phyloP scores from a whole-genome alignment of 2,113 vertebrate species.

The Sapajus apella region DNA sequence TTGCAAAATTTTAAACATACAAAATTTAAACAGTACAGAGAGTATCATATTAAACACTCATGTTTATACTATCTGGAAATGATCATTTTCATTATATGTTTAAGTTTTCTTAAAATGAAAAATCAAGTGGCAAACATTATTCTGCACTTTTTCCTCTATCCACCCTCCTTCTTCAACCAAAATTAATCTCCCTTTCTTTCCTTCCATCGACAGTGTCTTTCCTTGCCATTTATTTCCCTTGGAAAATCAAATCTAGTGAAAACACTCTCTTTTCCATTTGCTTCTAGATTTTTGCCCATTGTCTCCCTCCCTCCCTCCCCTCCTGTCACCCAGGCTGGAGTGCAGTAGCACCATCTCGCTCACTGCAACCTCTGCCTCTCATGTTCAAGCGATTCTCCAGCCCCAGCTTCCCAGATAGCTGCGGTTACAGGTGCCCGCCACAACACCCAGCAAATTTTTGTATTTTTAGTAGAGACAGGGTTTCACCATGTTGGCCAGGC shows the following conservation, averaged over 20 bases:
- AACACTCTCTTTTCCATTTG: neutral
- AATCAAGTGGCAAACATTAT: neutral
- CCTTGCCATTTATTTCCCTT: neutral
- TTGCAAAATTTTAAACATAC: neutral
- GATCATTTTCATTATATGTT: conserved; percentile 8
- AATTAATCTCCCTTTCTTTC: neutral
- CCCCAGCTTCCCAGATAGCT: too few relatives aligned
- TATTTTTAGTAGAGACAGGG: too few relatives aligned
- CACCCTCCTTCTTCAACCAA: neutral
- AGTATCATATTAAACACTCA: neutral
- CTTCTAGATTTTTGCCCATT: neutral
- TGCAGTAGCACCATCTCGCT: too few relatives aligned
- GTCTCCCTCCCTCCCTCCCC: too few relatives aligned
- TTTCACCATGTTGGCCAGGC: too few relatives aligned
- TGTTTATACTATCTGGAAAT: neutral
- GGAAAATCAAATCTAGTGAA: neutral
- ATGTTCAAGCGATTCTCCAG: too few relatives aligned
- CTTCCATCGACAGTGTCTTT: neutral
- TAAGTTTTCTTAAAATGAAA: neutral
- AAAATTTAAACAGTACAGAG: neutral
- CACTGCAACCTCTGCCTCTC: too few relatives aligned
- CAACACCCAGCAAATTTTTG: too few relatives aligned
- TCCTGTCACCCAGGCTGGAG: too few relatives aligned
- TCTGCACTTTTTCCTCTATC: neutral
- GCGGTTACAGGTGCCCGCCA: too few relatives aligned